Base-by-base conservation (phyloP, 2,888 invertebrate genomes). In the Lasioglossum villosulum region DNA sequence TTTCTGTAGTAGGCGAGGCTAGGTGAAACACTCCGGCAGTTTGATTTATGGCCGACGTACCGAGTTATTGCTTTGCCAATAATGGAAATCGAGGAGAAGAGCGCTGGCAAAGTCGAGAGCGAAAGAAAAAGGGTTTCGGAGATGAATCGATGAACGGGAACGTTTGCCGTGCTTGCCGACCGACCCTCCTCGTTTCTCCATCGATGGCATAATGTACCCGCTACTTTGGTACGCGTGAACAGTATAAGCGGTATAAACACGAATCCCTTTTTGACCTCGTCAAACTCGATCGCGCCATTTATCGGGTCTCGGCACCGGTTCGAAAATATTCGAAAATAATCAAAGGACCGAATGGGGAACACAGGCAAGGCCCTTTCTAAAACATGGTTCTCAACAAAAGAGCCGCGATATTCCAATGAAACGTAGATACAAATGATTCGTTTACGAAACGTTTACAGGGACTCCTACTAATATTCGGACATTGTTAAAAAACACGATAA, bases 11-110 rank as follows among this genome's bases (percentile, higher is more conserved):
- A 83, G 82, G 86, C 88, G 89, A 91, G 91, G 87, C 89, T 91
- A 89, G 90, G 90, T 88, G 92, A 90, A 89, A 92, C 90, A 89
- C 91, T 91, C 91, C 91, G 93, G 91, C 92, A 91, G 93, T 92
- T 94, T 94, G 94, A 94, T 94, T 94, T 94, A 94, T 94, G 93
- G 93, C 88, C 92, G 93, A 94, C 93, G 93, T 93, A 92, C 91
- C 94, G 93, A 94, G 94, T 94, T 94, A 94, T 94, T 94, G 94
- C 93, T 94, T 94, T 93, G 93, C 94, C 94, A 93, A 94, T 94
- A 93, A 93, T 92, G 90, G 91, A 91, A 91, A 91, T 90, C 89
- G 91, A 90, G 91, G 89, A 90, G 91, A 90, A 91, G 88, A 87
- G 88, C 89, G 84, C 84, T 83, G 89, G 37, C 84, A 83, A 90